phyloP scores from a whole-genome alignment of 2,113 vertebrate species.

The Lutjanus erythropterus region DNA sequence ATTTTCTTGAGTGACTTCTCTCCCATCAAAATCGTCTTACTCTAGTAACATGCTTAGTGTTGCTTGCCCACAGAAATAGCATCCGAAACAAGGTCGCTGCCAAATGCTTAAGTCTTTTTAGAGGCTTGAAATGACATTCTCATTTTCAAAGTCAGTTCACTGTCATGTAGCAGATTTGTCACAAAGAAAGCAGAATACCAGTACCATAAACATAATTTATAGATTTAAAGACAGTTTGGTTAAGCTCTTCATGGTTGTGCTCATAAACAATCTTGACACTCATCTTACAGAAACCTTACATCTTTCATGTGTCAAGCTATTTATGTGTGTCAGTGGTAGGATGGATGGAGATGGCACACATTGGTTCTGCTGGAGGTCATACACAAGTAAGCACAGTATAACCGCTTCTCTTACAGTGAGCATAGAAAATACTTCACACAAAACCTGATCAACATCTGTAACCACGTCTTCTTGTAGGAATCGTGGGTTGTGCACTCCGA shows the following conservation, averaged over 20 bases:
- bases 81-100: slow-evolving; percentile 75
- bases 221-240: slow-evolving; percentile 15
- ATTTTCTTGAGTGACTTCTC: slow-evolving; percentile 77
- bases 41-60: slow-evolving; percentile 81
- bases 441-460: not conserved
- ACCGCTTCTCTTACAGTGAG: slow-evolving; percentile 10
- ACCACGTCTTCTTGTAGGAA: not conserved
- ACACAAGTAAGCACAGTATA: not conserved
- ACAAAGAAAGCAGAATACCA: slow-evolving; percentile 28
- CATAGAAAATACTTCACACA: not conserved
- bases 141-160: slow-evolving; percentile 72
- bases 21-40: slow-evolving; percentile 77
- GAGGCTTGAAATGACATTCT: slow-evolving; percentile 72
- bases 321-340: slow-evolving; percentile 4
- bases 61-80: slow-evolving; percentile 79
- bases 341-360: slow-evolving; percentile 14
- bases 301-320: slow-evolving; percentile 2
- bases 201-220: slow-evolving; percentile 37
- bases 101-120: slow-evolving; percentile 71
- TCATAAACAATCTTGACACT: slow-evolving; percentile 23
- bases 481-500: not conserved
- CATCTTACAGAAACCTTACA: slow-evolving; percentile 17
- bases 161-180: slow-evolving; percentile 62
- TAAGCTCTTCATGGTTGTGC: slow-evolving; percentile 5
- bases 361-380: slow-evolving; percentile 34